A percentile compares a stretch with the other conserved stretches of the same genome.
These are phyloP conservation scores for Aleiodes testaceus DNA, from an alignment of 2,888 invertebrate species.

Conservation along the genomic window DNA sequence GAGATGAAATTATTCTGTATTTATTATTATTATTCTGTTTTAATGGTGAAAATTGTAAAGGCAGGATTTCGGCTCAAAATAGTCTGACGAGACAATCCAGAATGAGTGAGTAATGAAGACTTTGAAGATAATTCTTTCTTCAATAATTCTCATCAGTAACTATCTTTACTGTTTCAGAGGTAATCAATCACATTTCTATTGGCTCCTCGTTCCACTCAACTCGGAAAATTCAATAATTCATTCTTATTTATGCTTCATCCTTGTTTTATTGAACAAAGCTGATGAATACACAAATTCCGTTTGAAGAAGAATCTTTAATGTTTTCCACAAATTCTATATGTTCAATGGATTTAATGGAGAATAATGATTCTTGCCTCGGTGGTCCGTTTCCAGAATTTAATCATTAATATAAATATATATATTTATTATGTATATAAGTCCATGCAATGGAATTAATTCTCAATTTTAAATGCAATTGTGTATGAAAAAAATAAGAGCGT, in stretches of 20 bases:
- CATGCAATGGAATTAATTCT: slow-evolving; percentile 28
- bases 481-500: slow-evolving; percentile 23
- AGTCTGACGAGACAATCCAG: too few species aligned
- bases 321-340: slow-evolving; percentile 39
- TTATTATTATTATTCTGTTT: neutral
- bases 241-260: slow-evolving; percentile 12
- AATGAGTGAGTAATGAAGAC: too few species aligned
- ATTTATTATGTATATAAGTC: slow-evolving; percentile 18
- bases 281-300: slow-evolving; percentile 25
- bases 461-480: slow-evolving; percentile 55
- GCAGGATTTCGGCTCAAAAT: too few species aligned
- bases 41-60: too few species aligned
- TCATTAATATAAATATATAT: slow-evolving; percentile 65
- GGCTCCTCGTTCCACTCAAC: slow-evolving; percentile 11
- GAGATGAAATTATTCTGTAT: neutral
- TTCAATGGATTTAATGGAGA: slow-evolving; percentile 58
- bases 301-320: slow-evolving; percentile 30
- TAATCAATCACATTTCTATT: neutral
- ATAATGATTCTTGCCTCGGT: slow-evolving; percentile 64
- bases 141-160: too few species aligned
- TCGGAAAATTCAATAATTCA: neutral
- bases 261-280: slow-evolving; percentile 22
- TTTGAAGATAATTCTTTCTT: too few species aligned
- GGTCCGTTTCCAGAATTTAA: slow-evolving; percentile 53
- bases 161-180: too few species aligned